These are phyloP conservation scores for Molossus alvarezi DNA, from an alignment of 2,797 vertebrate species.

Conservation along the genomic window DNA sequence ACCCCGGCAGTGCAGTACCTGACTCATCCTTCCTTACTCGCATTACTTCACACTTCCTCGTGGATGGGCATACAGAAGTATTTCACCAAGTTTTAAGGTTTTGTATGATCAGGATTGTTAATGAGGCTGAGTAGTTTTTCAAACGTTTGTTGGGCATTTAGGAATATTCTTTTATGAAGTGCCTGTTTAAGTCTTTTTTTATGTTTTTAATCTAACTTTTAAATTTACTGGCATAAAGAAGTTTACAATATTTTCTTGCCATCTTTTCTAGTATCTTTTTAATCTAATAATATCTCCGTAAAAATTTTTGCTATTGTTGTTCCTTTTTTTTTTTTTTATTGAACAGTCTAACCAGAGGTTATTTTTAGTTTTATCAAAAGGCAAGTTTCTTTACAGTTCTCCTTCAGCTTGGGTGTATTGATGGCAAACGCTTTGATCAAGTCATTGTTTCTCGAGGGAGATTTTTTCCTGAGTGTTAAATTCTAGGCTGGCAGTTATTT, in stretches of 20 bases:
- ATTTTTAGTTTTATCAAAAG: not conserved
- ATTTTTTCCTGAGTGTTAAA: not conserved
- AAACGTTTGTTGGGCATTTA: not conserved
- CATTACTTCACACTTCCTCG: not conserved
- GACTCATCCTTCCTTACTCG: not conserved
- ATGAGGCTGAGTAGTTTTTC: not conserved
- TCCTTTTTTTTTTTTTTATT: not conserved
- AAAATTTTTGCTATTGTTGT: not conserved
- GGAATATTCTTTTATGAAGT: not conserved
- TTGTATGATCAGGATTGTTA: not conserved
- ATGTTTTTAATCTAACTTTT: not conserved
- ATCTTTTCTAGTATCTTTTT: not conserved
- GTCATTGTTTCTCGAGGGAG: not conserved
- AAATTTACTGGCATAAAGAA: not conserved
- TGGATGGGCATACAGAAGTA: not conserved
- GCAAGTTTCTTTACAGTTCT: not conserved
- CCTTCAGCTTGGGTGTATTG: not conserved
- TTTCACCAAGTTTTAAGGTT: not conserved
- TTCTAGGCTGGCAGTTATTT: not conserved
- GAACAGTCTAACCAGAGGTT: not conserved
- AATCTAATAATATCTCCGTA: not conserved
- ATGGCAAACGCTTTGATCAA: not conserved
- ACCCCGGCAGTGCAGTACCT: not conserved
- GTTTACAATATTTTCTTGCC: not conserved
- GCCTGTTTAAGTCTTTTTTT: not conserved